Percentiles rank a stretch among this genome's conserved stretches.
phyloP scores from a whole-genome alignment of 2,888 invertebrate genomes.

The Petrophora chlorosata region DNA sequence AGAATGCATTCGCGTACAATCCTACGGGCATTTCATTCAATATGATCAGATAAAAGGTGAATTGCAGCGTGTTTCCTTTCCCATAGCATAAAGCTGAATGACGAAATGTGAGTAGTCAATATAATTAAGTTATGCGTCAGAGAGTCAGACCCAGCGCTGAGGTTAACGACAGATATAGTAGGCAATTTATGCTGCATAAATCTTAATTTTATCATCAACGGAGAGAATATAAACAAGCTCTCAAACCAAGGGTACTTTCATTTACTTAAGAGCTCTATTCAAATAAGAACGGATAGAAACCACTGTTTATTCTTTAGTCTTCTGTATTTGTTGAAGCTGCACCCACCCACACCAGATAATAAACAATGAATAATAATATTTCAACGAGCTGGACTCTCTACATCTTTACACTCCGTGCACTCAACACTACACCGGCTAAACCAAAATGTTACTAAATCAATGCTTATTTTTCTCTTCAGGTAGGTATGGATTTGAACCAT shows the following conservation, averaged over 20 bases:
- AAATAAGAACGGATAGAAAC: constrained; percentile 21
- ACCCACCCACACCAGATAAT: neutral
- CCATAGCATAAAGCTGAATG: neutral
- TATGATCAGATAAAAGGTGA: constrained; percentile 11
- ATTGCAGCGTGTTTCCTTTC: constrained; percentile 8
- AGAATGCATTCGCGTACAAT: constrained; percentile 13
- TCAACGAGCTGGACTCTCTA: neutral
- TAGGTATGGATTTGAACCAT: neutral
- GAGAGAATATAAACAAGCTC: constrained; percentile 23
- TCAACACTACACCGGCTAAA: too few species aligned
- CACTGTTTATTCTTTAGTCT: constrained; percentile 18
- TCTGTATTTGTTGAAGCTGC: constrained; percentile 5
- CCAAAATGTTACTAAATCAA: too few species aligned
- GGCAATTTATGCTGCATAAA: neutral
- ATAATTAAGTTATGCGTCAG: too few species aligned
- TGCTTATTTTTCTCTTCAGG: too few species aligned
- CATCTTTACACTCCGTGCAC: too few species aligned
- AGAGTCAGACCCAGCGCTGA: too few species aligned
- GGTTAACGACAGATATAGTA: neutral
- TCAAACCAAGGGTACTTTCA: constrained; percentile 6
- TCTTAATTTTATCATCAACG: constrained; percentile 3
- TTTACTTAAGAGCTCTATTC: constrained; percentile 21
- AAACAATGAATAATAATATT: constrained; percentile 20
- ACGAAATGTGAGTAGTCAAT: too few species aligned
- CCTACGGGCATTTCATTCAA: constrained; percentile 16